These are phyloP conservation scores for Phalacrocorax carbo DNA, from an alignment of 2,113 vertebrate species.

Conservation along the genomic window DNA sequence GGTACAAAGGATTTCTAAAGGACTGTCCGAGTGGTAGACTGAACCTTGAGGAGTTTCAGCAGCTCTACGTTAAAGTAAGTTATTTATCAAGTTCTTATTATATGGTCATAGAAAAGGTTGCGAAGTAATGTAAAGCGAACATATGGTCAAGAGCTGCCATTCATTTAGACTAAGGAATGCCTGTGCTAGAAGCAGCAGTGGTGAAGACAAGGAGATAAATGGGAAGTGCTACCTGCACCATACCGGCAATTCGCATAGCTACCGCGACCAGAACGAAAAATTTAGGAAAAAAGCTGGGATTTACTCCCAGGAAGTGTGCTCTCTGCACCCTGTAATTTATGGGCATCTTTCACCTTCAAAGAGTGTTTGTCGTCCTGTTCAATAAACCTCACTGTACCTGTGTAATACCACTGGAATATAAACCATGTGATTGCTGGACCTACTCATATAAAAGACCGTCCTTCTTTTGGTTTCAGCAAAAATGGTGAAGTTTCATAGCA, in stretches of 20 bases:
- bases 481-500: neutral
- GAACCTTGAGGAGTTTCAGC: conserved; percentile 88
- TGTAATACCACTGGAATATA: neutral
- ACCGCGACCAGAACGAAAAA: neutral
- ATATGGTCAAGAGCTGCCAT: neutral
- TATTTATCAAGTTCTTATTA: neutral
- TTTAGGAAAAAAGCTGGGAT: neutral
- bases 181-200: neutral
- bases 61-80: conserved; percentile 95
- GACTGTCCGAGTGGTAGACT: conserved; percentile 83
- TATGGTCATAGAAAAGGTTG: neutral
- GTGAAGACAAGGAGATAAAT: neutral
- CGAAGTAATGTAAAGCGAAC: neutral
- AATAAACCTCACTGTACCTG: fast-evolving
- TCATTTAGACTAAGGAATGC: neutral
- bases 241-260: neutral
- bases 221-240: neutral
- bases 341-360: neutral
- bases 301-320: neutral
- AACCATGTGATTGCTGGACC: neutral
- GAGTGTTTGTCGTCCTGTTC: neutral
- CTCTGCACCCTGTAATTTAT: neutral
- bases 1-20: conserved; percentile 92
- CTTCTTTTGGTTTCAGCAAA: neutral
- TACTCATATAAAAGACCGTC: neutral